Evolutionary conservation across 2,888 invertebrate species (phyloP), one percentile per base, ranked within the genome.

Genomic region (Acheta domesticus): DNA sequence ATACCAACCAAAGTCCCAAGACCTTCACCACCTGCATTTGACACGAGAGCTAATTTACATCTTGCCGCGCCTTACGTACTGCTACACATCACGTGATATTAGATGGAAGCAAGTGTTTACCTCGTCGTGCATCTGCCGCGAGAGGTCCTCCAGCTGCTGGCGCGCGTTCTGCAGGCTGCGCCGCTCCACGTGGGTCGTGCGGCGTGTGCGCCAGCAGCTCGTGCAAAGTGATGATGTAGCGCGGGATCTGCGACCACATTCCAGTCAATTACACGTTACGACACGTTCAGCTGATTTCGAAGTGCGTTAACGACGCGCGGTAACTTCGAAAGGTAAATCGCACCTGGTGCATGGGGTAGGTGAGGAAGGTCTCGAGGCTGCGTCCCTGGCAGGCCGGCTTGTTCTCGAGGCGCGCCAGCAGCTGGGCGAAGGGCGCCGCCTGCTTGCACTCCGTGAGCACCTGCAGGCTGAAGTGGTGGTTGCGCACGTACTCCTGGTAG

Each of bases 261-360:
- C n/a, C n/a, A n/a, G n/a, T n/a, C n/a, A n/a, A n/a, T n/a, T n/a
- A n/a, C n/a, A n/a, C n/a, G n/a, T n/a, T n/a, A n/a, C n/a, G n/a
- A n/a, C n/a, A n/a, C n/a, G 5, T 5, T 3, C 36, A 36, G 5
- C 5, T 36, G 36, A 5, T 5, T 36, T 36, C 5, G 0, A 3
- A 5, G 36, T 36, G 3, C 5, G 36, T 36, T 36, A 23, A 23
- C 2, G 23, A 2, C 1, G 1, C 23, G 23, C 2, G 23, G 23
- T 23, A 2, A 23, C 2, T 23, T 23, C 23, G 23, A 23, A 2
- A 23, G 23, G 23, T 2, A 1, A 23, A 23, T 23, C 75, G 19
- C 86, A 95, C 95, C 92, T 96, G 96, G 88, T 96, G 95, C 96
- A 97, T 97, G 21, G 96, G 96, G 87, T 96, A 96, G 2, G 96